These are phyloP conservation scores for Salarias fasciatus DNA, from an alignment of 2,797 vertebrate genomes.

Conservation along the genomic window DNA sequence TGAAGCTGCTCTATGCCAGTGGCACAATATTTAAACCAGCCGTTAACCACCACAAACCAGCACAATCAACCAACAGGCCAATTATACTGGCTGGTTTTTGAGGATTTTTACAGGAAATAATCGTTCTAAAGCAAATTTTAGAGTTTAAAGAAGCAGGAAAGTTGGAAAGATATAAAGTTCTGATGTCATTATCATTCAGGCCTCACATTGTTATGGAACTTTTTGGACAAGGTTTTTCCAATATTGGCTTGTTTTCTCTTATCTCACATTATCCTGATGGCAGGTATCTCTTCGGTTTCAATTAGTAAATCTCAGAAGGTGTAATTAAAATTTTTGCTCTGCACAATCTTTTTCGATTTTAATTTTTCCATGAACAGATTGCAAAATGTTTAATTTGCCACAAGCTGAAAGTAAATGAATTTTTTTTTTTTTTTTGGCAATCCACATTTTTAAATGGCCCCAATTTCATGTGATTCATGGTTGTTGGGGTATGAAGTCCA, in stretches of 20 bases:
- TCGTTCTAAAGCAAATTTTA: too few relatives aligned
- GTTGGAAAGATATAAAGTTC: constrained; percentile 14
- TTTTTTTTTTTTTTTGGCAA: background rate
- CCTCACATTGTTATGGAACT: background rate
- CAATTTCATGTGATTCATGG: background rate
- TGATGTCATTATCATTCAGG: constrained; percentile 3
- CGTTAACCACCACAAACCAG: too few relatives aligned
- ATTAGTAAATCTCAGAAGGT: constrained; percentile 5
- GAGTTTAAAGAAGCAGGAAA: constrained; percentile 42
- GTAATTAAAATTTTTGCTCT: background rate
- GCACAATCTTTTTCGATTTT: too few relatives aligned
- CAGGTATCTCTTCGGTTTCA: background rate
- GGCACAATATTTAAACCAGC: too few relatives aligned
- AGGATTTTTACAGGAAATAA: too few relatives aligned
- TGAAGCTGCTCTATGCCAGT: too few relatives aligned
- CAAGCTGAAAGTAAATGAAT: too few relatives aligned
- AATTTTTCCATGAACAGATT: too few relatives aligned
- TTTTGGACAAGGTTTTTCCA: background rate
- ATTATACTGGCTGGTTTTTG: too few relatives aligned
- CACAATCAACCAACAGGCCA: too few relatives aligned
- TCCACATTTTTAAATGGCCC: background rate
- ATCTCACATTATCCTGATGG: background rate
- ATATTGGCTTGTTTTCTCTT: background rate
- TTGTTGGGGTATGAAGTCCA: too few relatives aligned
- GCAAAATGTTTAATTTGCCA: too few relatives aligned